Evolutionary conservation across 2,797 vertebrate genomes (phyloP).

Genomic region (Psittacula derbiana): DNA sequence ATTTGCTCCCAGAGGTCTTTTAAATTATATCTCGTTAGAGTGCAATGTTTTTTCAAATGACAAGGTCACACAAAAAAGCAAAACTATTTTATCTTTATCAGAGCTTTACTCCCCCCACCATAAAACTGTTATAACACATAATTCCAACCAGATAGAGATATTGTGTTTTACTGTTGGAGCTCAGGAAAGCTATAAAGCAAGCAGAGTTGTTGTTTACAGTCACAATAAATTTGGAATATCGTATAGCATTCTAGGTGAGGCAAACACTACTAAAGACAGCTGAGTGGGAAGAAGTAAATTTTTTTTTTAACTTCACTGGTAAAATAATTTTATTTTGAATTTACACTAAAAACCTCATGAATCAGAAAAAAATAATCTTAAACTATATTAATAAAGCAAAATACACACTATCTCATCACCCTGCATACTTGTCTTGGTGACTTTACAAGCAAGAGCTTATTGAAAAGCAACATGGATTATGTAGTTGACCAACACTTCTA

Average conservation of each 20-base stretch:
- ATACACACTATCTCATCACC: not conserved
- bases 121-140: slow-evolving; percentile 66
- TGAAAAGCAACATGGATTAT: not conserved
- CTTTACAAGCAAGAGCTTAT: not conserved
- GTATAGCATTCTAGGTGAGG: not conserved
- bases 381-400: not conserved
- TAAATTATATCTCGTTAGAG: slow-evolving; percentile 74
- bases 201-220: slow-evolving; percentile 59
- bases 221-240: slow-evolving; percentile 54
- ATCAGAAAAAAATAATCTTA: not conserved
- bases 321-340: slow-evolving; percentile 6
- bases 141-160: slow-evolving; percentile 48
- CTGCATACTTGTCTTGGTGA: not conserved
- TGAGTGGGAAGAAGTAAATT: not conserved
- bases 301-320: not conserved
- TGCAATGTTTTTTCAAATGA: slow-evolving; percentile 71
- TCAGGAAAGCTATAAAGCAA: slow-evolving; percentile 62
- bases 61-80: slow-evolving; percentile 71
- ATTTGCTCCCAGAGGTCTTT: slow-evolving; percentile 71
- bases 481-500: not conserved
- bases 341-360: not conserved
- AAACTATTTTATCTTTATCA: slow-evolving; percentile 71
- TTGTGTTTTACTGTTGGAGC: slow-evolving; percentile 20
- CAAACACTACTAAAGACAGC: slow-evolving; percentile 1
- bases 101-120: slow-evolving; percentile 22